Base-by-base conservation (phyloP, 2,888 invertebrate species). In the Nephrotoma guestfalica region DNA sequence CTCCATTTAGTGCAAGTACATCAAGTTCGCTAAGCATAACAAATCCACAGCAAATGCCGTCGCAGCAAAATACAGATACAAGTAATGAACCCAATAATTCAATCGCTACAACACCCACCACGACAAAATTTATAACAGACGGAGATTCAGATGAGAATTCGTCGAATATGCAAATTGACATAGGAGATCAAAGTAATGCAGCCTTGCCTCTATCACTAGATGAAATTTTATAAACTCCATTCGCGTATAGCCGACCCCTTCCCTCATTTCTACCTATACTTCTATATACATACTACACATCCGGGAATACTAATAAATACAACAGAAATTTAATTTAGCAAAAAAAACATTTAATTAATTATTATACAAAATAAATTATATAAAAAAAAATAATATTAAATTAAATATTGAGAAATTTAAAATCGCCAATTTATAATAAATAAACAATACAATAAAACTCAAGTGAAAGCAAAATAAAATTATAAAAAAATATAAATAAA, bases 1-100 rank as follows among this genome's bases (percentile, higher is more conserved):
- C 94, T 90, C 94, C 92, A 7, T 91, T 93, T 86, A 93, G 92
- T 88, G 90, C 91, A 2, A 89, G 89, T 87, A 86, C 87, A 43
- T 5, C 88, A 43, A 88, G 88, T 86, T 87, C 87, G 11, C 11
- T 85, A 45, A 43, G 42, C 11, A 43, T 43, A 18, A 85, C 85
- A 43, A 85, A 85, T 85, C 41, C 85, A 71, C 71, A 71, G 30
- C 71, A 71, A 71, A 18, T 71, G 11, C 18, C 30, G 30, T 30
- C 71, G 4, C 71, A 71, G 30, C 30, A 30, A 30, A 71, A 71
- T 71, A 30, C 71, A 9, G 71, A 71, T 9, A 30, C 30, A 71
- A 71, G 15, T 6, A 51, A 30, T 71, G 71, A 71, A 71, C 1
- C 71, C 51, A 57, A 57, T 57, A 57, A 51, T 30, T 71, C 71